A percentile compares a stretch with the other conserved stretches of the same genome.
Evolutionary conservation across 2,113 vertebrate genomes (phyloP).

Genomic region (Dolichotis patagonum): DNA sequence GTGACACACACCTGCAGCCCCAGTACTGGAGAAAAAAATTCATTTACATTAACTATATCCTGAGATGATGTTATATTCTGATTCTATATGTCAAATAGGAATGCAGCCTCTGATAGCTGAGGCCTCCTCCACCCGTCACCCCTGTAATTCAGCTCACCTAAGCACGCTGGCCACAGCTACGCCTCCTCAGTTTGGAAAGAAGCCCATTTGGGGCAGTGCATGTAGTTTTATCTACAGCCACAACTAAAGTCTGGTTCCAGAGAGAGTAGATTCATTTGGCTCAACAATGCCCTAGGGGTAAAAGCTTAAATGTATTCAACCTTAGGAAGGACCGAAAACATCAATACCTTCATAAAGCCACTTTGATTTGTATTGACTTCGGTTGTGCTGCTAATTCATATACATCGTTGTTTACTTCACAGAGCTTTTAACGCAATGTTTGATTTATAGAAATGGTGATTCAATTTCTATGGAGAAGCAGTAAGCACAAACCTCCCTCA

Average conservation of each 20-base stretch:
- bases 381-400: constrained; percentile 84
- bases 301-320: constrained; percentile 85
- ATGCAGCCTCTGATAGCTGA: background rate
- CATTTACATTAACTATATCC: background rate
- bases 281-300: constrained; percentile 83
- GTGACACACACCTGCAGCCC: background rate
- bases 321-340: constrained; percentile 81
- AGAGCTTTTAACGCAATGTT: constrained; percentile 84
- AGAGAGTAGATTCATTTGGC: constrained; percentile 83
- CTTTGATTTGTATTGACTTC: constrained; percentile 88
- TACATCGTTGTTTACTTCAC: constrained; percentile 86
- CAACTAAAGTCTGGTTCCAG: constrained; percentile 80
- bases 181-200: constrained; percentile 6
- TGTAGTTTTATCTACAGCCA: constrained; percentile 66
- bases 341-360: constrained; percentile 87
- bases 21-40: background rate
- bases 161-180: background rate
- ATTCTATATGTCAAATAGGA: background rate
- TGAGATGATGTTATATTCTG: background rate
- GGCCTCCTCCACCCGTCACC: background rate
- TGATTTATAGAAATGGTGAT: constrained; percentile 86
- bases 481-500: constrained; percentile 62
- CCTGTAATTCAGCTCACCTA: background rate
- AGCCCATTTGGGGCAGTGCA: constrained; percentile 20
- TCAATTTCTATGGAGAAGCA: constrained; percentile 78